phyloP scores from a whole-genome alignment of 2,113 vertebrate genomes.

The Oxyura jamaicensis region DNA sequence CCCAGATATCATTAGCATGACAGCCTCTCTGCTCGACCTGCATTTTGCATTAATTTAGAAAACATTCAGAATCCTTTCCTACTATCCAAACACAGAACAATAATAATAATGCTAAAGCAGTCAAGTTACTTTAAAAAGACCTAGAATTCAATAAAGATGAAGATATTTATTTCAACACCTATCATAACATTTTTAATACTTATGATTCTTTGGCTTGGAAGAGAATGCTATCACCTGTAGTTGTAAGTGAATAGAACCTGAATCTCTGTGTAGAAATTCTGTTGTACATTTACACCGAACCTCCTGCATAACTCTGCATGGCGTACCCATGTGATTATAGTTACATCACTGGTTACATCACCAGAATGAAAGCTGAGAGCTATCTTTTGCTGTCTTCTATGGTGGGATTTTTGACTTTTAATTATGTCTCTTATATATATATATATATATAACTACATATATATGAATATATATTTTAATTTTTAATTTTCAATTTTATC shows the following conservation, averaged over 20 bases:
- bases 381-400: not conserved
- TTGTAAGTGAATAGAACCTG: not conserved
- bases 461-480: no score
- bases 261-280: not conserved
- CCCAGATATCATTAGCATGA: not conserved
- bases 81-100: not conserved
- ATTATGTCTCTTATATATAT: not conserved
- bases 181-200: not conserved
- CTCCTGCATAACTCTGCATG: not conserved
- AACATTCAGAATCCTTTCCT: not conserved
- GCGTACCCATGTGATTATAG: fast-evolving
- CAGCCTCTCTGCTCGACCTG: not conserved
- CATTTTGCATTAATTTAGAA: slow-evolving; percentile 1
- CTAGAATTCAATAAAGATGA: not conserved
- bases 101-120: not conserved
- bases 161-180: not conserved
- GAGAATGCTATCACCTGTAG: not conserved
- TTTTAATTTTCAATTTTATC: not conserved
- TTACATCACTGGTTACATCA: not conserved
- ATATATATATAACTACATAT: no score
- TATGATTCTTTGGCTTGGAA: not conserved
- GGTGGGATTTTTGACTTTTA: not conserved
- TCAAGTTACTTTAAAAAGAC: not conserved
- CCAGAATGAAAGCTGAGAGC: not conserved
- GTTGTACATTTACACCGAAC: not conserved